phyloP scores from a whole-genome alignment of 35 echinoderm and acorn worm genomes.

The Nesometra sesokonis region DNA sequence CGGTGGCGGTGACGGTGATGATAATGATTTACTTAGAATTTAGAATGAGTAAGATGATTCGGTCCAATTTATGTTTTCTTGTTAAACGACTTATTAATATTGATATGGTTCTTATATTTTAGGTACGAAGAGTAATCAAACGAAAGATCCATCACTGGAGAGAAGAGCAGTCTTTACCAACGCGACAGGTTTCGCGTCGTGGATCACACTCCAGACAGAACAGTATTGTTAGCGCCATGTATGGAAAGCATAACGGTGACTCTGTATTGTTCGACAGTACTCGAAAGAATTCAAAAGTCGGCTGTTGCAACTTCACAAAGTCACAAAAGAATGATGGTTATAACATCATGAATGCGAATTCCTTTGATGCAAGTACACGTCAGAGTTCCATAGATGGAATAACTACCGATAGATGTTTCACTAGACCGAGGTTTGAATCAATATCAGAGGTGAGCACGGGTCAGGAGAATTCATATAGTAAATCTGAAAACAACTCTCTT shows the following conservation, averaged over 20 bases:
- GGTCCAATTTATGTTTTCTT: background rate
- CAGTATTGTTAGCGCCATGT: constrained; percentile 12
- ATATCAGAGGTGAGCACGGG: background rate
- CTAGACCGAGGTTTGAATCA: background rate
- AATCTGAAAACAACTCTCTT: background rate
- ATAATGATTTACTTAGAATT: too few relatives aligned
- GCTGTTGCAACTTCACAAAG: background rate
- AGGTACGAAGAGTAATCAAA: constrained; percentile 61
- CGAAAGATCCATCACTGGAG: constrained; percentile 43
- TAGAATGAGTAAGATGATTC: too few relatives aligned
- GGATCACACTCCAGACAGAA: constrained; percentile 41
- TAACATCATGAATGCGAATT: background rate
- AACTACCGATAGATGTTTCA: background rate
- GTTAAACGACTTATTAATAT: too few relatives aligned
- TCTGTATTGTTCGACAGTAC: background rate
- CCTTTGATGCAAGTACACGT: background rate
- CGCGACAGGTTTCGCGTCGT: constrained; percentile 21
- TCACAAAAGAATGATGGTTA: background rate
- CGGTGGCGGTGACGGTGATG: too few relatives aligned
- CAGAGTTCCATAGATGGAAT: background rate
- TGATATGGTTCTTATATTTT: background rate
- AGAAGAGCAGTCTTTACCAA: constrained; percentile 54
- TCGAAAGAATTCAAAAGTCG: background rate
- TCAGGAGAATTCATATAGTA: background rate
- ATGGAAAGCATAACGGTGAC: constrained; percentile 13